These are phyloP conservation scores for Tolypeutes matacus DNA, from an alignment of 2,797 vertebrate genomes.

Conservation along the genomic window DNA sequence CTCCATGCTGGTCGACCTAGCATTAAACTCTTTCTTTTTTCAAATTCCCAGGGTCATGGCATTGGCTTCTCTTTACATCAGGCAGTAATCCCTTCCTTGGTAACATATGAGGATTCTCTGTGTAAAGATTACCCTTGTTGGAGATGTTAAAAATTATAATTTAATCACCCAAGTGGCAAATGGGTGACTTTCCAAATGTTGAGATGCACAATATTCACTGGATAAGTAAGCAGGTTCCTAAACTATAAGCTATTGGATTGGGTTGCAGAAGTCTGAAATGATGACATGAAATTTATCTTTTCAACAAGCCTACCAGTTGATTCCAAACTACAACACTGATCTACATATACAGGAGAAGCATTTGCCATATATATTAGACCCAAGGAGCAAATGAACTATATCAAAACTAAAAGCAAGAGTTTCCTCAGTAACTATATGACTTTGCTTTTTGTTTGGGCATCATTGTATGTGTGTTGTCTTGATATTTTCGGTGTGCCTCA, in stretches of 20 bases:
- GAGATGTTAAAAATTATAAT: not conserved
- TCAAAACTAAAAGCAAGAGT: not conserved
- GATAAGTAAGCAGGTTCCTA: not conserved
- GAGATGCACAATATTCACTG: not conserved
- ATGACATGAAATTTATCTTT: not conserved
- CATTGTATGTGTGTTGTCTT: not conserved
- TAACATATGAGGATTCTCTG: not conserved
- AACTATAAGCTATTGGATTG: not conserved
- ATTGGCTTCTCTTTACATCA: too few relatives aligned
- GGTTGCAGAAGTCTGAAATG: not conserved
- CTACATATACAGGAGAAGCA: not conserved
- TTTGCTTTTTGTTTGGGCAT: not conserved
- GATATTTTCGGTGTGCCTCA: not conserved
- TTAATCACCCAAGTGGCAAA: not conserved
- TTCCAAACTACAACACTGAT: not conserved
- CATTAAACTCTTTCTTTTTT: too few relatives aligned
- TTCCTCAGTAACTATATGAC: not conserved
- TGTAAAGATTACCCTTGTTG: not conserved
- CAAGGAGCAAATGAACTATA: not conserved
- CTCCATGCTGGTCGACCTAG: too few relatives aligned
- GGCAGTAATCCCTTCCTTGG: too few relatives aligned
- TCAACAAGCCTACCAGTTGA: not conserved
- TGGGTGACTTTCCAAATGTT: not conserved
- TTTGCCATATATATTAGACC: not conserved
- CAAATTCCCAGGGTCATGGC: too few relatives aligned